Percentiles rank a stretch among this genome's conserved stretches.
phyloP scores from a whole-genome alignment of 2,797 vertebrate species.

The Acestrorhynchus altus region DNA sequence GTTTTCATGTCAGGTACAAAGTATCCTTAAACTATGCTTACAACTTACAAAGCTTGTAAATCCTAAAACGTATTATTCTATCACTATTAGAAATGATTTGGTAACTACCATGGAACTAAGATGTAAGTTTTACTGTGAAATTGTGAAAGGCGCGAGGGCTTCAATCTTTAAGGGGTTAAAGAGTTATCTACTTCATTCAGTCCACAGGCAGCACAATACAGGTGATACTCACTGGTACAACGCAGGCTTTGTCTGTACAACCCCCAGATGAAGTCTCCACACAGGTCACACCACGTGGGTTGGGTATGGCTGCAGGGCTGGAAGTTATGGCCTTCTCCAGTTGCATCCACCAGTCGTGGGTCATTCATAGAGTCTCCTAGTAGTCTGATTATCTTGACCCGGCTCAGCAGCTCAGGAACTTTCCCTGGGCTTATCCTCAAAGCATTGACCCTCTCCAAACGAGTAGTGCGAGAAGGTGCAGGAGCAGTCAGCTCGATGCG shows the following conservation, averaged over 20 bases:
- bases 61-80: too few relatives aligned
- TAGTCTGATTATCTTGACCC: slow-evolving; percentile 78
- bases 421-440: slow-evolving; percentile 65
- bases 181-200: background rate
- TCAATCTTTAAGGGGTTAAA: background rate
- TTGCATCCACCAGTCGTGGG: slow-evolving; percentile 42
- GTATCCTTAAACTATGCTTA: background rate
- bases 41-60: background rate
- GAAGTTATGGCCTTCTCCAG: slow-evolving; percentile 86
- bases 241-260: slow-evolving; percentile 90
- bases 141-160: background rate
- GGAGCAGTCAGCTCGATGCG: slow-evolving; percentile 78
- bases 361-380: slow-evolving; percentile 66
- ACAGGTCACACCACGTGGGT: slow-evolving; percentile 96
- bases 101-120: background rate
- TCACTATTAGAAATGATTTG: background rate
- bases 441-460: slow-evolving; percentile 48
- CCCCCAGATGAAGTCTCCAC: slow-evolving; percentile 97
- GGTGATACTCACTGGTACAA: slow-evolving; percentile 87
- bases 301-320: slow-evolving; percentile 85
- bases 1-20: too few relatives aligned
- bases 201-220: background rate
- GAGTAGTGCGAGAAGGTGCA: slow-evolving; percentile 32
- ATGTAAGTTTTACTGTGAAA: background rate
- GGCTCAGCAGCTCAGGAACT: slow-evolving; percentile 69